A percentile compares a stretch with the other conserved stretches of the same genome.
Conservation (phyloP, 2,888 invertebrate species). For the Abscondita cerata region DNA sequence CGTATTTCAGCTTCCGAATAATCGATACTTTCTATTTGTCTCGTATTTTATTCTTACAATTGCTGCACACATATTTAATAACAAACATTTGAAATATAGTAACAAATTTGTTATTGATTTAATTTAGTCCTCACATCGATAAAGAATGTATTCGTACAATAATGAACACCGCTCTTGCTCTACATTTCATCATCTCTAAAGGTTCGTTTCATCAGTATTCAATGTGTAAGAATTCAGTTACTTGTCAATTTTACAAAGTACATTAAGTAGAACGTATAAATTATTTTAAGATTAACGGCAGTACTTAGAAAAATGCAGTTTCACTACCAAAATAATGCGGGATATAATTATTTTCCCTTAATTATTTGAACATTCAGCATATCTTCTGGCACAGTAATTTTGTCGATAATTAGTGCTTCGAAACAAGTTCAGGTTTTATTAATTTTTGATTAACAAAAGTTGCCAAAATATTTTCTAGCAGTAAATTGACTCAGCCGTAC, state of each 20-base stretch:
- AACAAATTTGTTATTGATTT: conserved; percentile 52
- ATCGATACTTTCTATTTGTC: no score
- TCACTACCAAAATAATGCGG: conserved; percentile 38
- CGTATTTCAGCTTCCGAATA: no score
- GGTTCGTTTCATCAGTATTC: conserved; percentile 17
- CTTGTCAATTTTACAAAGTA: conserved; percentile 9
- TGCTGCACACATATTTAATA: no score
- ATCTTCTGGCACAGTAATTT: conserved; percentile 34
- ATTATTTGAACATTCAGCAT: conserved; percentile 34
- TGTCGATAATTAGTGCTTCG: conserved; percentile 26
- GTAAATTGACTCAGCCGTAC: conserved; percentile 18
- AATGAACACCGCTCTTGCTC: conserved; percentile 46
- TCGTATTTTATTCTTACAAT: no score
- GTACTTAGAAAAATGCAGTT: conserved; percentile 44
- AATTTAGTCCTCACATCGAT: conserved; percentile 55
- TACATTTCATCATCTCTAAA: conserved; percentile 39
- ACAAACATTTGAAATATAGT: conserved; percentile 16
- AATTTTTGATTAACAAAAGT: no score
- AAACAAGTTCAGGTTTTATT: no score
- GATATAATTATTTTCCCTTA: conserved; percentile 31
- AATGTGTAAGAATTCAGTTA: conserved; percentile 40
- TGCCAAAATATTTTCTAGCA: no score
- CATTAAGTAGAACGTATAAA: conserved; percentile 1
- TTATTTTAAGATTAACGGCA: conserved; percentile 31
- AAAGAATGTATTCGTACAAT: conserved; percentile 53